A percentile compares a stretch with the other conserved stretches of the same genome.
These are phyloP conservation scores for Acrobasis suavella DNA, from an alignment of 2,888 invertebrate species.

Conservation along the genomic window DNA sequence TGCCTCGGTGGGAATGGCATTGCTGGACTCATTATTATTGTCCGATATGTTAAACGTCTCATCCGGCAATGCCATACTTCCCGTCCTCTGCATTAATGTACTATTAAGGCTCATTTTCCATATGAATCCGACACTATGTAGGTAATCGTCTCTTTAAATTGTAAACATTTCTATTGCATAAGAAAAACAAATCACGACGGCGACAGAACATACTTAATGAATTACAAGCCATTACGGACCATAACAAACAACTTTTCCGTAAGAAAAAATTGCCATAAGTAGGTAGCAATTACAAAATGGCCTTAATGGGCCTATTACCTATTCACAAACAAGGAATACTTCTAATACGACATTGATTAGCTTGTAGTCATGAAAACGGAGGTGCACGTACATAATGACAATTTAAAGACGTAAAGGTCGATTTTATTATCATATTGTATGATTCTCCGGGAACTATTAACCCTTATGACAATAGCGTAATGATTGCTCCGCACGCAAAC, in stretches of 20 bases:
- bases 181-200: constrained; percentile 1
- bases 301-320: constrained; percentile 66
- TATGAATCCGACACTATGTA: too few species aligned
- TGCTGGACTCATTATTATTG: too few species aligned
- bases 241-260: constrained; percentile 26
- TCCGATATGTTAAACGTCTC: too few species aligned
- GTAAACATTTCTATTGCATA: too few species aligned
- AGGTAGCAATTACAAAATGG: constrained; percentile 75
- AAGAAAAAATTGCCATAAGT: constrained; percentile 67
- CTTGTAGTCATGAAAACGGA: constrained; percentile 59
- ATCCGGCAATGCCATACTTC: too few species aligned
- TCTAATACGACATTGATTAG: constrained; percentile 81
- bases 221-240: constrained; percentile 21
- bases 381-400: constrained; percentile 71
- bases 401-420: constrained; percentile 81
- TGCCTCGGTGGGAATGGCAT: too few species aligned
- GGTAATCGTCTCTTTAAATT: too few species aligned
- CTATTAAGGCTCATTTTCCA: too few species aligned
- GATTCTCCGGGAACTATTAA: constrained; percentile 80
- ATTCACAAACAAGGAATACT: constrained; percentile 79
- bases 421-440: constrained; percentile 81
- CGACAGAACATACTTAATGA: background rate
- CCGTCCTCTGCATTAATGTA: too few species aligned
- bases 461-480: constrained; percentile 79
- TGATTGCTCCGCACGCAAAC: constrained; percentile 71